Evolutionary conservation across 2,113 vertebrate species (phyloP), one percentile per base, ranked within the genome.

Genomic region (Parotia lawesii): DNA sequence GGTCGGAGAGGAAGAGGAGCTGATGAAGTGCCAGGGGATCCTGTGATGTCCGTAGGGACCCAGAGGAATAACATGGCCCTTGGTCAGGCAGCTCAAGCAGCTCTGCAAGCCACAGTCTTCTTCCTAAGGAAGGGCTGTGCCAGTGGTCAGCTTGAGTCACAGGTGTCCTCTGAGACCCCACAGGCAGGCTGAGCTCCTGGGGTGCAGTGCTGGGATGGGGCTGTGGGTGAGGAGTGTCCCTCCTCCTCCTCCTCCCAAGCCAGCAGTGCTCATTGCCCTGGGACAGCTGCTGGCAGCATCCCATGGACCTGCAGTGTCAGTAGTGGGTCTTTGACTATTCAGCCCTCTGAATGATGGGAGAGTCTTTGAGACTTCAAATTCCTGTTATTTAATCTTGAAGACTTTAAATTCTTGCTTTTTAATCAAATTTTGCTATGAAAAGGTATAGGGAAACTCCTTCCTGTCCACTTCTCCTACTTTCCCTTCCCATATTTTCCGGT

Each of bases 1-100:
- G 44, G 31, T 35, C 24, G 69, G 60, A 62, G 40, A 29, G 57
- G 44, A 35, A 7, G 10, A 12, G 65, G 9, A 33, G 27, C 37
- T 75, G 35, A 4, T 18, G 44, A 18, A 51, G 27, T 12, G 14
- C 48, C 48, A 24, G 37, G 53, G n/a, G 8, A 62, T 51, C 48
- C 78, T 12, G 0, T 38, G 70, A 25, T 56, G 13, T 37, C 77
- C 1, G 0, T 5, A 35, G 44, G n/a, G 42, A 66, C 45, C 19
- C 29, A 37, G 40, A 85, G 37, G 54, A 56, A 24, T 42, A 53
- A 53, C 0, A 0, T 33, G 38, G 33, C n/a, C 15, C 31, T 73
- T 40, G 51, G 19, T 69, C 33, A 33, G n/a, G 19, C 33, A 72
- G 21, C 44, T 66, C 61, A n/a, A 66, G 29, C 35, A 50, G 45